Base-by-base conservation (phyloP, 92 coral and sea anemone species). In the Porites cylindrica region DNA sequence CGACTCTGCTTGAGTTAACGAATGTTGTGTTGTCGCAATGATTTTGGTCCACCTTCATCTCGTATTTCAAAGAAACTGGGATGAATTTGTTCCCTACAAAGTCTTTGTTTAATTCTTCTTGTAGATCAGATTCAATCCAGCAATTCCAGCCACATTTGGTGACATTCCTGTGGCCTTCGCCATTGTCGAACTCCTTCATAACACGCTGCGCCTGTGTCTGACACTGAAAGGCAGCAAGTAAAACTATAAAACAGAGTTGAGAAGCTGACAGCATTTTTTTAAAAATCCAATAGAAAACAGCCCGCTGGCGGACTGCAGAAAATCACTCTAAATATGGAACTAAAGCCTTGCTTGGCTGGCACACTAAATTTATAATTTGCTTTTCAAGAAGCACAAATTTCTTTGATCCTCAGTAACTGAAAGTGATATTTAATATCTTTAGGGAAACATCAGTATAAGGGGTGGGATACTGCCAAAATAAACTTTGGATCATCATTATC, bases 121-220 rank as follows among this genome's bases (percentile, higher is more conserved):
- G 17, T 1, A 78, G 19, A 32, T 78, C 71, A 47, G 82, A 63
- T 3, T 62, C 59, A 10, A 18, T 19, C n/a, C n/a, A n/a, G 16
- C 82, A 78, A 47, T 78, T 62, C 82, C 82, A 78, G 72, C 82
- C 3, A 18, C 72, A 78, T 3, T 54, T 50, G 38, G 61, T 62
- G 23, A 9, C 12, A 1, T 62, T 19, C 26, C 18, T 7, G 82
- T 4, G 1, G 26, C 82, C 82, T 2, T 8, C 18, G 4, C 10
- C 51, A 59, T 11, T 1, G 1, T 26, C 29, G 1, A 26, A 26
- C 29, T 26, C 29, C 29, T 26, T 26, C 29, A 26, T 26, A 26
- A 26, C 29, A 26, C 29, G 29, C 1, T 1, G 29, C 1, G 29
- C 29, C 51, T 63, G 72, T 17, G 69, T 16, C 5, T 17, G 62